phyloP scores from a whole-genome alignment of 2,888 invertebrate genomes.

The Lithophane ornitopus region DNA sequence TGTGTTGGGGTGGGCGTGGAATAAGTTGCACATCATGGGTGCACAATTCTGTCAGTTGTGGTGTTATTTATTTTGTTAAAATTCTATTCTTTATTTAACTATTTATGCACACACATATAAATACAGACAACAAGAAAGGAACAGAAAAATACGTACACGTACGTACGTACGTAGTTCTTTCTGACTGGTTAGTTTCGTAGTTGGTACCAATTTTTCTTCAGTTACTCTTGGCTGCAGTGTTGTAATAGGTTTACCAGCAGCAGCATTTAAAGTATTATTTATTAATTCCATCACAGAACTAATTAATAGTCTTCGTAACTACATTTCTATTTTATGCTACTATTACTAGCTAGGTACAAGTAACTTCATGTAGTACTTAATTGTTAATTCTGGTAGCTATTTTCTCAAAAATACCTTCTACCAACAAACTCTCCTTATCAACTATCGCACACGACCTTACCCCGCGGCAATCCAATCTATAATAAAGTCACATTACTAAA shows the following conservation, averaged over 20 bases:
- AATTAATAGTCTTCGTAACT: not conserved
- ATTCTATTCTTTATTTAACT: not conserved
- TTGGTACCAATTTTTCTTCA: not conserved
- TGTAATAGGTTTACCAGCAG: not conserved
- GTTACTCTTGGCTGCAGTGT: too few species aligned
- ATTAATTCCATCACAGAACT: not conserved
- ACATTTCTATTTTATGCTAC: not conserved
- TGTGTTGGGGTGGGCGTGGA: not conserved
- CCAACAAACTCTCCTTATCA: conserved; percentile 17
- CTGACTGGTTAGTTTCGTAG: not conserved
- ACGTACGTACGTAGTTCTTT: too few species aligned
- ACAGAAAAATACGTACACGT: too few species aligned
- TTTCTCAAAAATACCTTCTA: not conserved
- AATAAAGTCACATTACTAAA: conserved; percentile 61
- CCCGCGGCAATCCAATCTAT: conserved; percentile 57
- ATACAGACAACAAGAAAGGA: too few species aligned
- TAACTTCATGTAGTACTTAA: not conserved
- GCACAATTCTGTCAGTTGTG: not conserved
- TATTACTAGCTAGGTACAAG: too few species aligned
- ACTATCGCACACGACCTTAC: conserved; percentile 17
- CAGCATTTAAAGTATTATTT: not conserved
- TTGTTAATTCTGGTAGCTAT: not conserved
- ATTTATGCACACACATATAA: too few species aligned
- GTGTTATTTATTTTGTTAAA: not conserved
- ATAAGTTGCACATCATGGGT: not conserved